Evolutionary conservation across 2,888 invertebrate species (phyloP).

Genomic region (Encarsia formosa): DNA sequence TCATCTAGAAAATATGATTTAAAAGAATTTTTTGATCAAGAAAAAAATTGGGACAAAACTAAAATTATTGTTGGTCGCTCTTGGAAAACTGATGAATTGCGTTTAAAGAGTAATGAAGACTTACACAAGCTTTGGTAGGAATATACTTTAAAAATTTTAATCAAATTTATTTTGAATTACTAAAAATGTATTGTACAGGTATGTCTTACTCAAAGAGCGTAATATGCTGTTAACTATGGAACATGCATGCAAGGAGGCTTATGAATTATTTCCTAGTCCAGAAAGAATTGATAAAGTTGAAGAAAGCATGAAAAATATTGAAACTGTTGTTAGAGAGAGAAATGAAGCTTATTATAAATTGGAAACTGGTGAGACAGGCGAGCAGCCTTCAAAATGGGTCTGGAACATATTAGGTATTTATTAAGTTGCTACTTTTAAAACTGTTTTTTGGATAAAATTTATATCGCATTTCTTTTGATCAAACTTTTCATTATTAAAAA

Average conservation of each 20-base stretch:
- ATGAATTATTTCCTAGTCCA: slow-evolving; percentile 78
- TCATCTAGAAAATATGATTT: slow-evolving; percentile 55
- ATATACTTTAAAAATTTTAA: slow-evolving; percentile 1
- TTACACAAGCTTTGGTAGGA: slow-evolving; percentile 92
- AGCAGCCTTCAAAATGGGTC: slow-evolving; percentile 58
- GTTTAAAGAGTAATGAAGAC: slow-evolving; percentile 92
- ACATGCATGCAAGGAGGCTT: slow-evolving; percentile 66
- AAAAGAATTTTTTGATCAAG: slow-evolving; percentile 86
- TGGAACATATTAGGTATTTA: slow-evolving; percentile 24
- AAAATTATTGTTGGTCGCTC: slow-evolving; percentile 78
- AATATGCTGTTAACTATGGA: slow-evolving; percentile 98
- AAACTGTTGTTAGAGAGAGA: slow-evolving; percentile 85
- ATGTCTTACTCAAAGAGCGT: slow-evolving; percentile 84
- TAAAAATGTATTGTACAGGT: slow-evolving; percentile 55
- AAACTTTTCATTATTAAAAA: background rate
- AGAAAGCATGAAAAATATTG: slow-evolving; percentile 91
- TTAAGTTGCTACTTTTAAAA: too few species aligned
- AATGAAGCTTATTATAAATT: slow-evolving; percentile 84
- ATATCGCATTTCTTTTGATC: background rate
- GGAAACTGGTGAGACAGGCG: slow-evolving; percentile 84
- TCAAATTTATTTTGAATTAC: background rate
- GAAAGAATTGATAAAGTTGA: slow-evolving; percentile 92
- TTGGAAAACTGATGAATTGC: slow-evolving; percentile 85
- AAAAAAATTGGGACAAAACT: slow-evolving; percentile 76
- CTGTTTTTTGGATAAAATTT: too few species aligned